Evolutionary conservation across 2,113 vertebrate genomes (phyloP), one percentile per base, ranked within the genome.

Genomic region (Ciconia maguari): DNA sequence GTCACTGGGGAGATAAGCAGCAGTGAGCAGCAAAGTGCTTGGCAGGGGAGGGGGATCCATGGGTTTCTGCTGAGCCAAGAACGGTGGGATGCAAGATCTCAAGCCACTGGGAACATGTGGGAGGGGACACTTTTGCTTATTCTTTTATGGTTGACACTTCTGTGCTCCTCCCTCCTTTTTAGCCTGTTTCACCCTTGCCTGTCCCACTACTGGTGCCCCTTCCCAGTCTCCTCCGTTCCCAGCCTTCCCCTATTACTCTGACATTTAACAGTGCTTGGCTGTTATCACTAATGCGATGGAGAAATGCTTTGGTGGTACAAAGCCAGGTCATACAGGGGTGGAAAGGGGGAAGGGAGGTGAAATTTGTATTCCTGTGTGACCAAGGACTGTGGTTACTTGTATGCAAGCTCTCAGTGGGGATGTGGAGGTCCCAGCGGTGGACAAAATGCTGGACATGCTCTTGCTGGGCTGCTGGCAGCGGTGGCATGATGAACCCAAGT

Each of bases 41-140:
- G 0, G 16, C 76, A 69, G 46, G 27, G 54, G 14, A 83, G 34
- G 16, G 51, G 51, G 18, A 42, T 52, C 54, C 0, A 0, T 10
- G 4, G 51, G 42, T 48, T 52, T 55, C 49, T 48, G 66, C 65
- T 44, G 42, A 69, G 68, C 65, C 13, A 8, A 16, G 15, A 71
- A 16, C 0, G 1, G 44, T 16, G 71, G 27, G n/a, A 16, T 49
- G 32, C 26, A 34, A 16, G 44, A 5, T 57, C 79, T 36, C 3
- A 1, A 61, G 38, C 27, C 4, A 1, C 70, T 27, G 48, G 71
- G 22, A 86, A 49, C 0, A 0, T 61, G 54, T 10, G 4, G 66
- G 44, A 90, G 46, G 65, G 58, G 36, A 76, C 54, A 32, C 49
- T 86, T 95, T 8, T 7, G 7, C 41, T 46, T 80, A 0, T 24